A percentile compares a stretch with the other conserved stretches of the same genome.
Conservation (phyloP, 1,140 invertebrate species). For the Zaprionus davidi region DNA sequence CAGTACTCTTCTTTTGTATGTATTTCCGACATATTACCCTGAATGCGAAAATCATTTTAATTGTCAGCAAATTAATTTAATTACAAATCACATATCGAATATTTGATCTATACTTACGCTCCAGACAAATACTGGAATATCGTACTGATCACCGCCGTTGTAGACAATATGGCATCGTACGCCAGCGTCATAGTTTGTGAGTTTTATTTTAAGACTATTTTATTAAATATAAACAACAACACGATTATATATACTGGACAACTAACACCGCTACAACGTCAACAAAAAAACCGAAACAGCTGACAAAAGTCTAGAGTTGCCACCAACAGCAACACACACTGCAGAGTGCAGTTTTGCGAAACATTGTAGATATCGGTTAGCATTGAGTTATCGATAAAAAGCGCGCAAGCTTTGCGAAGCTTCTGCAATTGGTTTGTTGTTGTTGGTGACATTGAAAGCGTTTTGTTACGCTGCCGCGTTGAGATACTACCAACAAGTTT, state of each 20-base stretch:
- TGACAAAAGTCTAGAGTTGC: conserved; percentile 34
- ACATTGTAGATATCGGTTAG: not conserved
- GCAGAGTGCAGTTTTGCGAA: not conserved
- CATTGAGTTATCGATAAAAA: conserved; percentile 13
- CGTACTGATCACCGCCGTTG: conserved; percentile 88
- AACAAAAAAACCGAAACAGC: conserved; percentile 71
- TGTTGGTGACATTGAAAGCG: conserved; percentile 24
- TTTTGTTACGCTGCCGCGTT: not conserved
- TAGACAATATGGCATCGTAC: conserved; percentile 83
- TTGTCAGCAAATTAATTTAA: conserved; percentile 22
- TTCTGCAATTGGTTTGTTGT: conserved; percentile 15
- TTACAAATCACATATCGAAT: conserved; percentile 11
- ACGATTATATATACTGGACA: conserved; percentile 16
- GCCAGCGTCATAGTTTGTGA: conserved; percentile 57
- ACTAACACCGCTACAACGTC: conserved; percentile 58
- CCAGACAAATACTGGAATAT: conserved; percentile 89
- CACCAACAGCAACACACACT: not conserved
- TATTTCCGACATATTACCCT: conserved; percentile 82
- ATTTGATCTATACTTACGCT: conserved; percentile 59
- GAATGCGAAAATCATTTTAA: conserved; percentile 24
- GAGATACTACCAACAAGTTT: conserved; percentile 32
- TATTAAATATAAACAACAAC: conserved; percentile 18
- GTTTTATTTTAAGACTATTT: conserved; percentile 17
- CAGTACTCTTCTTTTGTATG: conserved; percentile 81
- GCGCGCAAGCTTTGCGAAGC: conserved; percentile 16